Conservation (phyloP, 2,888 invertebrate species). For the Torymus auratus region DNA sequence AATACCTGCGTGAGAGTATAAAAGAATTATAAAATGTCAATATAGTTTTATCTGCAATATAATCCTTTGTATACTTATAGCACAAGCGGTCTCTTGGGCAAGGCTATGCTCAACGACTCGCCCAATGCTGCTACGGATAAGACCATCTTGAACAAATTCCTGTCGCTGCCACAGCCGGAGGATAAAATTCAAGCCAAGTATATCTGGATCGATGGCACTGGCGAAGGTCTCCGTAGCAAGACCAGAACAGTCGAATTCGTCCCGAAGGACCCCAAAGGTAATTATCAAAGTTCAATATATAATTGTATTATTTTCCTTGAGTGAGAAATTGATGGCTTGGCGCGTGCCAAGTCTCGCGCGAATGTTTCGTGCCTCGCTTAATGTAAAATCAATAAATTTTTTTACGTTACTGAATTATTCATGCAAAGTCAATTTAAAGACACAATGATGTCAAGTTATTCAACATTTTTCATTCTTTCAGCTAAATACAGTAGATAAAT, state of each 20-base stretch:
- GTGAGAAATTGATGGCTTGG: no score
- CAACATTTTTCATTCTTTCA: no score
- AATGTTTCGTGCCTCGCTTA: no score
- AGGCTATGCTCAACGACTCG: constrained; percentile 81
- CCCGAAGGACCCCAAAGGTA: constrained; percentile 87
- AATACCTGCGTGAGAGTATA: no score
- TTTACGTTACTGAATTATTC: no score
- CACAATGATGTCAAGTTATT: no score
- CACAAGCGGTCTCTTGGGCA: constrained; percentile 66
- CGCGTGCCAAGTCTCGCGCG: no score
- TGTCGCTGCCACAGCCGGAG: constrained; percentile 87
- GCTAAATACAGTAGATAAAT: no score
- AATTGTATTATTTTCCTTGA: neutral
- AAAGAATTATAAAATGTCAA: no score
- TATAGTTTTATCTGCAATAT: no score
- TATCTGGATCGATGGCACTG: constrained; percentile 96
- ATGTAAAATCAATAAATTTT: no score
- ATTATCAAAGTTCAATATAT: constrained; percentile 1
- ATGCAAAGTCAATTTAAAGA: no score
- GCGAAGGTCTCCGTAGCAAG: constrained; percentile 91
- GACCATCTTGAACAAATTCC: constrained; percentile 84
- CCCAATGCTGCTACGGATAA: constrained; percentile 91
- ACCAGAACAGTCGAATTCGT: constrained; percentile 91
- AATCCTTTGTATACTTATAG: constrained; percentile 16
- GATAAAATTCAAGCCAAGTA: constrained; percentile 91